These are phyloP conservation scores for Salvelinus fontinalis DNA, from an alignment of 2,113 vertebrate genomes.

Conservation along the genomic window DNA sequence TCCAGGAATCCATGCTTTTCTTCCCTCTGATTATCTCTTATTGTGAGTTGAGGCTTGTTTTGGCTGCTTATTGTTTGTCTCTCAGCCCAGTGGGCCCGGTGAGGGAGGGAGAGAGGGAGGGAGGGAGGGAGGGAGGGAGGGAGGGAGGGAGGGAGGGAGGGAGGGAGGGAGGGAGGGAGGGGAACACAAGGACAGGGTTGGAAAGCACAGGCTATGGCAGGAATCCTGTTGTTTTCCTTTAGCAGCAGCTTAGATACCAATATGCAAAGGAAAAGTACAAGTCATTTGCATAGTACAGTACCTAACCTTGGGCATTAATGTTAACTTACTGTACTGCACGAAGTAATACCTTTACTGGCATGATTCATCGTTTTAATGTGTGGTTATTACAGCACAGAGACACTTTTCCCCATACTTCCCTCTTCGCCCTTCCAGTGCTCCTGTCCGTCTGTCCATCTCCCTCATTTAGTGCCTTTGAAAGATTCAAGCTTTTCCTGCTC, in stretches of 20 bases:
- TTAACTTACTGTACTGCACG: not conserved
- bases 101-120: slow-evolving; percentile 19
- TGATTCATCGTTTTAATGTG: slow-evolving; percentile 59
- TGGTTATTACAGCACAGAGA: slow-evolving; percentile 59
- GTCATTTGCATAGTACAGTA: slow-evolving; percentile 26
- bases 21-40: slow-evolving; percentile 63
- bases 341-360: slow-evolving; percentile 41
- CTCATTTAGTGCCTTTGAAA: slow-evolving; percentile 68
- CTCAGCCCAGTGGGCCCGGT: slow-evolving; percentile 44
- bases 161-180: too few species aligned
- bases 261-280: slow-evolving; percentile 11
- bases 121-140: slow-evolving; percentile 26
- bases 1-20: slow-evolving; percentile 64
- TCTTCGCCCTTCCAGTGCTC: slow-evolving; percentile 50
- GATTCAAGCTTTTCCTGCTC: slow-evolving; percentile 74
- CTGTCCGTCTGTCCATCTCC: slow-evolving; percentile 62
- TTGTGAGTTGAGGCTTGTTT: slow-evolving; percentile 63
- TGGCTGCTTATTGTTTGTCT: slow-evolving; percentile 59
- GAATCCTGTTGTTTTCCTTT: slow-evolving; percentile 25
- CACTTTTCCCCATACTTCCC: slow-evolving; percentile 54
- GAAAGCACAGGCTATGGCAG: slow-evolving; percentile 22
- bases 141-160: too few species aligned
- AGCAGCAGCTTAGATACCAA: slow-evolving; percentile 6
- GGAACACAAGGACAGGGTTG: not conserved
- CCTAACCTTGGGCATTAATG: slow-evolving; percentile 16